Evolutionary conservation across 2,888 invertebrate species (phyloP).

Genomic region (Myathropa florea): DNA sequence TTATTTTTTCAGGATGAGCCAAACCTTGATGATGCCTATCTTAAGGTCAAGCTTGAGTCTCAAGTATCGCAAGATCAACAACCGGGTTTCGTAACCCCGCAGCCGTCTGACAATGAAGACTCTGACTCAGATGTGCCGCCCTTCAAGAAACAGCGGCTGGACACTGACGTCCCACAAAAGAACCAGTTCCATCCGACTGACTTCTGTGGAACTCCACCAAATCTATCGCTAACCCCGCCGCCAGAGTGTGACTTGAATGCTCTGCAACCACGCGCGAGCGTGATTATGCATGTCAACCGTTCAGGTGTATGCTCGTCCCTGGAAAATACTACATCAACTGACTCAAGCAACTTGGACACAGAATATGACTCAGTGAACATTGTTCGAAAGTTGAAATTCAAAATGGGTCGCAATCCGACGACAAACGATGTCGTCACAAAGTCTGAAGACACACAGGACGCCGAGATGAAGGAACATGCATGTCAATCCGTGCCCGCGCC

Average conservation of each 20-base stretch:
- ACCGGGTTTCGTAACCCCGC: constrained; percentile 85
- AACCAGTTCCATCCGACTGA: constrained; percentile 47
- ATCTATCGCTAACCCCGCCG: constrained; percentile 77
- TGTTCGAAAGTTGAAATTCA: constrained; percentile 79
- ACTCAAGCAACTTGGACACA: constrained; percentile 54
- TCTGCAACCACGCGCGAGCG: constrained; percentile 84
- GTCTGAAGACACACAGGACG: constrained; percentile 16
- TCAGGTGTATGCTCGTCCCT: constrained; percentile 86
- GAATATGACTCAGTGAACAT: constrained; percentile 78
- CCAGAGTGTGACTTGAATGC: constrained; percentile 82
- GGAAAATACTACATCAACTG: constrained; percentile 72
- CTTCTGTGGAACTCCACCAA: constrained; percentile 69
- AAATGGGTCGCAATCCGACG: constrained; percentile 78
- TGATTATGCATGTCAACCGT: constrained; percentile 92
- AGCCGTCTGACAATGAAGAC: constrained; percentile 92
- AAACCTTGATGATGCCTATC: constrained; percentile 56
- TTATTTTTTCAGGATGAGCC: constrained; percentile 42
- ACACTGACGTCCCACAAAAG: constrained; percentile 45
- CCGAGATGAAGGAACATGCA: constrained; percentile 46
- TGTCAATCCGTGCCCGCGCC: constrained; percentile 59
- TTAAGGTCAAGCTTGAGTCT: constrained; percentile 61
- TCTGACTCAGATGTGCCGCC: constrained; percentile 83
- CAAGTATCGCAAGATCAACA: constrained; percentile 59
- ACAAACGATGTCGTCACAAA: constrained; percentile 19
- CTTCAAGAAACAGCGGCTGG: constrained; percentile 80